These are phyloP conservation scores for Bursaphelenchus mucronatus DNA, from an alignment of 1,140 invertebrate genomes.

Conservation along the genomic window DNA sequence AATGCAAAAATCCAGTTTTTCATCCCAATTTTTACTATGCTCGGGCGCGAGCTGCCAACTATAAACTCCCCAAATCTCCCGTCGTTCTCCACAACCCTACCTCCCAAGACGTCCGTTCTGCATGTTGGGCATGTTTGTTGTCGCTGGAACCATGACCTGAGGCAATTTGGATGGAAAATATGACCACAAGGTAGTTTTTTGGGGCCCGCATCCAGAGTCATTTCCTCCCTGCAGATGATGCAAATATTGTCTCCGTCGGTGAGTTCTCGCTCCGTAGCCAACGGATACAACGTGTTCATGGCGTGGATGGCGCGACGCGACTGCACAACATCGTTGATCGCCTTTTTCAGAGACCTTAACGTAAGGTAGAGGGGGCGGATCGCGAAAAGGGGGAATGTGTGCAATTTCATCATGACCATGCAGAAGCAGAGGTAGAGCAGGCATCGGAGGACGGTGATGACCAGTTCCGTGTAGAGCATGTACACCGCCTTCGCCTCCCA, in stretches of 20 bases:
- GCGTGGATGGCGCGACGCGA: slow-evolving; percentile 74
- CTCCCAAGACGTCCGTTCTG: slow-evolving; percentile 83
- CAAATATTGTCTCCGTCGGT: slow-evolving; percentile 82
- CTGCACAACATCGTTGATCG: slow-evolving; percentile 92
- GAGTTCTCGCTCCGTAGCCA: slow-evolving; percentile 83
- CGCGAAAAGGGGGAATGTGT: slow-evolving; percentile 94
- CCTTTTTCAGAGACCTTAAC: slow-evolving; percentile 93
- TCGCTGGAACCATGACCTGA: slow-evolving; percentile 98
- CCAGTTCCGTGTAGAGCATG: slow-evolving; percentile 87
- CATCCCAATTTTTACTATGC: too few species aligned
- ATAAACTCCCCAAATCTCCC: too few species aligned
- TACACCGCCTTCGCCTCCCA: slow-evolving; percentile 99
- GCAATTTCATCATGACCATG: slow-evolving; percentile 90
- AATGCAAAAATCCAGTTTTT: too few species aligned
- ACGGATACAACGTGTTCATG: slow-evolving; percentile 70
- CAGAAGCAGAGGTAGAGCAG: slow-evolving; percentile 88
- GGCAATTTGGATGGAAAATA: slow-evolving; percentile 94
- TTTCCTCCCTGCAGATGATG: slow-evolving; percentile 95
- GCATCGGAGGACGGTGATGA: slow-evolving; percentile 79
- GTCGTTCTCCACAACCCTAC: too few species aligned
- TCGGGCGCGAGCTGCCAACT: too few species aligned
- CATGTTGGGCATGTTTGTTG: slow-evolving; percentile 99
- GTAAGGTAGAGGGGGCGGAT: slow-evolving; percentile 98
- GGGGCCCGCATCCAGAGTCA: slow-evolving; percentile 69
- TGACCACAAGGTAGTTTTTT: slow-evolving; percentile 99